Conservation (phyloP, 2,888 invertebrate genomes). For the Sminthurides aquaticus region DNA sequence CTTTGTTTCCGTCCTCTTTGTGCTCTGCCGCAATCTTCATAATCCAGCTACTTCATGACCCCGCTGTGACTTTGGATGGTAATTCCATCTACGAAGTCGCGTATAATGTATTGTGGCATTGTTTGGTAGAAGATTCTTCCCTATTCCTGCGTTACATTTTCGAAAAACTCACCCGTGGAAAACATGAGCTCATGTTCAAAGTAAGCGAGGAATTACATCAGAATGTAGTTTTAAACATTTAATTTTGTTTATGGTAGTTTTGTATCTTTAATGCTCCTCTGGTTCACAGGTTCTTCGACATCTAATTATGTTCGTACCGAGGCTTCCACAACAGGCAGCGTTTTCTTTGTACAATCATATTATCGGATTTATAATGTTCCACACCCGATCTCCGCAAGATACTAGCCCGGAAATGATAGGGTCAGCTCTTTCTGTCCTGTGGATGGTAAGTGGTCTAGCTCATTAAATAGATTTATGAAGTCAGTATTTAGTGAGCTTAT, state of each 20-base stretch:
- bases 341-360: slow-evolving; percentile 97
- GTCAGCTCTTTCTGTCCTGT: slow-evolving; percentile 85
- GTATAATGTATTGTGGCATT: slow-evolving; percentile 95
- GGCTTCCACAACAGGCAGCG: slow-evolving; percentile 92
- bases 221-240: not conserved
- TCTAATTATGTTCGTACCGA: slow-evolving; percentile 83
- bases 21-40: slow-evolving; percentile 94
- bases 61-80: slow-evolving; percentile 87
- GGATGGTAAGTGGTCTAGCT: slow-evolving; percentile 71
- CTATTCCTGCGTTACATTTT: slow-evolving; percentile 90
- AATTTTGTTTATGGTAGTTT: slow-evolving; percentile 25
- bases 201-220: slow-evolving; percentile 37
- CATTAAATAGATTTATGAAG: too few relatives aligned
- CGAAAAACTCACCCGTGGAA: slow-evolving; percentile 86
- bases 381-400: slow-evolving; percentile 91
- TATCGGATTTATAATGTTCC: slow-evolving; percentile 99
- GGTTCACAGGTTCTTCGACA: slow-evolving; percentile 63
- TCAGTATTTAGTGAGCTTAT: not conserved
- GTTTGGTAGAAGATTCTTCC: slow-evolving; percentile 94
- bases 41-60: slow-evolving; percentile 87
- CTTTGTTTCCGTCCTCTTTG: slow-evolving; percentile 91
- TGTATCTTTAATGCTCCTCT: slow-evolving; percentile 9
- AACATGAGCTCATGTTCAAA: slow-evolving; percentile 91
- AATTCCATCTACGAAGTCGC: slow-evolving; percentile 95
- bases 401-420: slow-evolving; percentile 90